Conservation (phyloP, 2,888 invertebrate species). For the Lissocephala sabroskyi region DNA sequence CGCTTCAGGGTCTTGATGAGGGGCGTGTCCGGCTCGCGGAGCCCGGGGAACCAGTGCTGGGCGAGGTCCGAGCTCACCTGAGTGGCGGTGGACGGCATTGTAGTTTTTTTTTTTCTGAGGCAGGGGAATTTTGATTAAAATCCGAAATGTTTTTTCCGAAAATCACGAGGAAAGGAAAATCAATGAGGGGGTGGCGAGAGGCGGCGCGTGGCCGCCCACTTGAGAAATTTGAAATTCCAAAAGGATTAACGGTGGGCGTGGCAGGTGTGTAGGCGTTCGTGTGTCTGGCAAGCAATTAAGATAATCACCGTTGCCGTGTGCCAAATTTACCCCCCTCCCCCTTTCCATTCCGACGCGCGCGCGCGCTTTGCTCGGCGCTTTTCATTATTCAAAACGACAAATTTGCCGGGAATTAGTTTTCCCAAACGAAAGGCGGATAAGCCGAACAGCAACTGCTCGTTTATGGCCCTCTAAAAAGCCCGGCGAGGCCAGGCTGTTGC, state of each 20-base stretch:
- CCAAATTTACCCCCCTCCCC: too few relatives aligned
- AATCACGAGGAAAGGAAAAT: too few relatives aligned
- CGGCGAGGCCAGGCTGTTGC: too few relatives aligned
- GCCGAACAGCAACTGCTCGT: slow-evolving; percentile 13
- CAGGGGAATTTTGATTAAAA: too few relatives aligned
- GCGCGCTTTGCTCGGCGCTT: background rate
- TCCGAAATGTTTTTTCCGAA: too few relatives aligned
- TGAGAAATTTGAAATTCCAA: slow-evolving; percentile 38
- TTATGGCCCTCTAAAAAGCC: slow-evolving; percentile 21
- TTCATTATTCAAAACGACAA: slow-evolving; percentile 56
- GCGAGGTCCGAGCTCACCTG: too few relatives aligned
- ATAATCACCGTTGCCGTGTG: slow-evolving; percentile 58
- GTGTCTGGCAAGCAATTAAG: slow-evolving; percentile 47
- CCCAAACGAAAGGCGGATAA: slow-evolving; percentile 28
- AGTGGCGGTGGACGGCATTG: too few relatives aligned
- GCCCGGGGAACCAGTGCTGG: slow-evolving; percentile 20
- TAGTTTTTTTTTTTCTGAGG: background rate
- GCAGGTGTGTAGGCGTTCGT: slow-evolving; percentile 12
- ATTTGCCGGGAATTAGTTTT: slow-evolving; percentile 59
- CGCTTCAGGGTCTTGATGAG: slow-evolving; percentile 27
- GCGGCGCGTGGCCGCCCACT: too few relatives aligned
- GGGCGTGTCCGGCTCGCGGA: slow-evolving; percentile 30
- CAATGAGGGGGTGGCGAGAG: too few relatives aligned
- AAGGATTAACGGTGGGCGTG: slow-evolving; percentile 40
- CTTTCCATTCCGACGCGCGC: slow-evolving; percentile 16